Base-by-base conservation (phyloP, 2,888 invertebrate species). In the Argyra leucocephala region DNA sequence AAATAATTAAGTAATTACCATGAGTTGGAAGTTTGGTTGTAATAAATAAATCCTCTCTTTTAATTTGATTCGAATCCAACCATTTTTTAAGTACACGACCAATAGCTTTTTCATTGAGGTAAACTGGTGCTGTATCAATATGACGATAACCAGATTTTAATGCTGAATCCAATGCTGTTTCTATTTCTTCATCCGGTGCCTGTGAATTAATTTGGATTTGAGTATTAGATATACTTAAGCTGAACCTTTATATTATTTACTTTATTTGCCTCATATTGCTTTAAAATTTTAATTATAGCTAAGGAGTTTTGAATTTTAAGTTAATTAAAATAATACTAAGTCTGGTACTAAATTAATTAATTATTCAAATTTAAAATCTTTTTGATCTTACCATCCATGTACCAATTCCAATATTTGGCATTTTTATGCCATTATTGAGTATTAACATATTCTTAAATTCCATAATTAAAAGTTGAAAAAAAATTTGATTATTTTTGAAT, bases 71-170 rank as follows among this genome's bases (percentile, higher is more conserved):
- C 5, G 83, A 82, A 61, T 84, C 84, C 37, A 93, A 78, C 88
- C 90, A 89, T 67, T 84, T 83, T 69, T 85, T 84, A 0, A 93
- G 80, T 1, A 88, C 88, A 59, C 85, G 84, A 1, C 93, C 93
- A 69, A 93, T 85, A 1, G 84, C 84, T 3, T 83, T 82, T 75
- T 93, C 93, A 73, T 93, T 93, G 70, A 85, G 82, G 73, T 93
- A 93, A 7, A 84, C 88, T 7, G 86, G 82, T 0, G 93, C 92
- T 0, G 90, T 86, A 77, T 93, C 93, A 68, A 93, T 89, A 73
- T 91, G 91, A 4, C 92, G 84, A 76, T 93, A 93, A 0, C 93
- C 93, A 59, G 85, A 85, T 70, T 86, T 85, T 62, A 93, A 76
- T 0, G 93, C 92, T 1, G 80, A 78, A 31, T 86, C 84, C 18